Percentiles rank a stretch among this genome's conserved stretches.
Conservation (phyloP, 1,140 invertebrate species). For the Bombus pascuorum region DNA sequence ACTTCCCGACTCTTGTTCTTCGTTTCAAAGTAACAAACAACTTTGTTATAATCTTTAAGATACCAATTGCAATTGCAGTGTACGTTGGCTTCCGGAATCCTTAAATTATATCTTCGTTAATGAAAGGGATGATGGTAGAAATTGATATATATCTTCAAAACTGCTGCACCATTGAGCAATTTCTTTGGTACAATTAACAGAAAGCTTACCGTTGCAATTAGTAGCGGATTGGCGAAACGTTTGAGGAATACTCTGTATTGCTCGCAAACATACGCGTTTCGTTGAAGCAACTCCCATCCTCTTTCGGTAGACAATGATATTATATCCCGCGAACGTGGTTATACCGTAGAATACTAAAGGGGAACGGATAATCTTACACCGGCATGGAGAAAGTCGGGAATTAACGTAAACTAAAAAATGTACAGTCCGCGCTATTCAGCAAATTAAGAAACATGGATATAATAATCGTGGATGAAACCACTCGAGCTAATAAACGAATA, state of each 20-base stretch:
- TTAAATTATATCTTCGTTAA: background rate
- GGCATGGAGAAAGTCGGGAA: background rate
- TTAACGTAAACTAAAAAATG: background rate
- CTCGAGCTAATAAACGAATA: background rate
- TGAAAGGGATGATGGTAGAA: too few relatives aligned
- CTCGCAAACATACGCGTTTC: background rate
- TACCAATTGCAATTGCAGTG: background rate
- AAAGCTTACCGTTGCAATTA: background rate
- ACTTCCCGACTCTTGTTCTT: background rate
- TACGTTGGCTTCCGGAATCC: background rate
- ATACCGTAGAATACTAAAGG: background rate
- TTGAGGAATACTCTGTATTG: background rate
- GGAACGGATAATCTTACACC: background rate
- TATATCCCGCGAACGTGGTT: background rate
- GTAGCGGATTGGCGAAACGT: background rate
- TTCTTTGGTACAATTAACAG: background rate
- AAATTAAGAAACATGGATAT: background rate
- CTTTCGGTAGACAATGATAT: background rate
- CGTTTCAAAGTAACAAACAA: background rate
- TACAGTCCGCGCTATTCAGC: background rate
- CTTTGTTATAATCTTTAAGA: background rate
- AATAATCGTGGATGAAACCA: background rate
- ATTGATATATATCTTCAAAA: background rate
- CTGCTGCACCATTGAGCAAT: background rate
- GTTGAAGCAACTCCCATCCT: background rate